A percentile compares a stretch with the other conserved stretches of the same genome.
These are phyloP conservation scores for Neotragus moschatus DNA, from an alignment of 2,113 vertebrate genomes.

Conservation along the genomic window DNA sequence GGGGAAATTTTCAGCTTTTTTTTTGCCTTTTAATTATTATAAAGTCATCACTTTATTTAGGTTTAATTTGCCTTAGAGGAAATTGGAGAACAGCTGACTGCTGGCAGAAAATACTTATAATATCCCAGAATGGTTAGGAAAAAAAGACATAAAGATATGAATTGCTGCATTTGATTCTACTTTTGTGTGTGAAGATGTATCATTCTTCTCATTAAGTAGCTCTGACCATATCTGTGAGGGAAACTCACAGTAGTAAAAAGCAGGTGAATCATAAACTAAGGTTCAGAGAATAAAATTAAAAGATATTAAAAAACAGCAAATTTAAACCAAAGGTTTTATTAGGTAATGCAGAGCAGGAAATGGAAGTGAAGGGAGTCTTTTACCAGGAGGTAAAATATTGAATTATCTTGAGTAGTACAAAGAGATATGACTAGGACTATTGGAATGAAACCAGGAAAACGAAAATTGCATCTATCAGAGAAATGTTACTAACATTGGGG, in stretches of 20 bases:
- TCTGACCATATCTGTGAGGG: neutral
- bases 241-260: neutral
- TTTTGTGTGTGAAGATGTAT: neutral
- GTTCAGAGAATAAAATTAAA: constrained; percentile 49
- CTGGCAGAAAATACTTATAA: neutral
- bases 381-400: constrained; percentile 32
- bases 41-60: constrained; percentile 26
- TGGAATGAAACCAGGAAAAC: constrained; percentile 42
- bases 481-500: neutral
- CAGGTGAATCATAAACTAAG: neutral
- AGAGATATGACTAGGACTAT: neutral
- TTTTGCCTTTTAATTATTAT: constrained; percentile 28
- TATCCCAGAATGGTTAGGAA: neutral
- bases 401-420: constrained; percentile 42
- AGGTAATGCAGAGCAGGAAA: neutral
- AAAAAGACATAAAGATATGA: neutral
- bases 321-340: constrained; percentile 28
- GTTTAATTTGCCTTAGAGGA: constrained; percentile 18
- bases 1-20: neutral
- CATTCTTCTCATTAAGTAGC: constrained; percentile 25
- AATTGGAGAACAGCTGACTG: neutral
- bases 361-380: neutral
- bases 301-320: constrained; percentile 39
- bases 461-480: constrained; percentile 36
- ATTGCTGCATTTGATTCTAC: neutral